Base-by-base conservation (phyloP, 2,888 invertebrate genomes). In the Steinernema hermaphroditum region DNA sequence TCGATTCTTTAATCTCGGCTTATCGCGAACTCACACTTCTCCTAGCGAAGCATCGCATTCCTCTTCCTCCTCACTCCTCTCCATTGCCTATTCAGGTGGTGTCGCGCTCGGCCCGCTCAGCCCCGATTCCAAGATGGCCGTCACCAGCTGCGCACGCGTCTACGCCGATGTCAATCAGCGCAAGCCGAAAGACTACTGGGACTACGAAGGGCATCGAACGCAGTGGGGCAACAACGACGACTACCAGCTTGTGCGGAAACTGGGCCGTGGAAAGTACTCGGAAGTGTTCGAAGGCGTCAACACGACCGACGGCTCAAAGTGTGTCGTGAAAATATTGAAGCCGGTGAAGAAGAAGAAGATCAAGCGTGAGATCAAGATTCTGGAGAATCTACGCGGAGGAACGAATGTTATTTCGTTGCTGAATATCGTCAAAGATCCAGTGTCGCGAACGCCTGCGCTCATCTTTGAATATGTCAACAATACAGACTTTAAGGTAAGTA, bases 281-380 rank as follows among this genome's bases (percentile, higher is more conserved):
- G 98, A 98, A 92, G 98, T 98, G 84, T 98, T 98, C 88, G 98
- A 98, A 91, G 97, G 96, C 88, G 93, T 96, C 89, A 97, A 97
- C 91, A 92, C 96, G 88, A 93, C 93, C 89, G 94, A 93, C 90
- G 95, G 93, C 90, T 96, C 78, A 50, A 97, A 97, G 90, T 96
- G 96, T 91, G 98, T 98, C 90, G 96, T 98, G 87, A 98, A 98
- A 93, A 96, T 96, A 77, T 77, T 87, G 19, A 87, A 87, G 93
- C 98, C 98, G 87, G 98, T 98, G 74, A 99, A 98, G 91, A 99
- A 98, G 93, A 99, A 98, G 93, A 99, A 99, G 91, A 98, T 98
- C 85, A 98, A 98, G 92, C 91, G 98, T 89, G 98, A 98, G 91
- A 99, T 98, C 87, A 98, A 98, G 91, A 99, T 98, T 89, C 91